These are phyloP conservation scores for Tetragnatha montana DNA, from an alignment of 2,888 invertebrate species.

Conservation along the genomic window DNA sequence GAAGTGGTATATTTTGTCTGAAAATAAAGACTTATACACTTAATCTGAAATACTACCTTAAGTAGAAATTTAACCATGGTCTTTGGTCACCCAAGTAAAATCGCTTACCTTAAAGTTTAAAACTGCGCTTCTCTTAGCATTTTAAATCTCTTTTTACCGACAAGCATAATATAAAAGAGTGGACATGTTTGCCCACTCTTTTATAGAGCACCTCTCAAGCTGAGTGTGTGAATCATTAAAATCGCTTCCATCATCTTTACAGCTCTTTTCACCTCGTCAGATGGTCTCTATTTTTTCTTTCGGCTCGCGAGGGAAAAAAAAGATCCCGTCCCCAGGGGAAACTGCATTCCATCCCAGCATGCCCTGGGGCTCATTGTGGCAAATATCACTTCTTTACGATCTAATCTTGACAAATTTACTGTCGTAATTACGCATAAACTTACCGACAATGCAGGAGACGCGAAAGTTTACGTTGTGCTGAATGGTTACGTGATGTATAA, in stretches of 20 bases:
- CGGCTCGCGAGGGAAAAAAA: neutral
- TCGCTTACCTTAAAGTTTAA: no score
- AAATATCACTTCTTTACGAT: slow-evolving; percentile 1
- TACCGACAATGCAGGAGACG: neutral
- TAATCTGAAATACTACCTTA: no score
- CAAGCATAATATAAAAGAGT: neutral
- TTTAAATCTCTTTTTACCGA: no score
- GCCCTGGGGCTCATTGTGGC: neutral
- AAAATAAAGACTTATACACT: no score
- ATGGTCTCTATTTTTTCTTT: neutral
- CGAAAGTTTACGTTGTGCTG: neutral
- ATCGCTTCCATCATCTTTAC: neutral
- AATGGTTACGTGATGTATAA: neutral
- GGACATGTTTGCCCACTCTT: neutral
- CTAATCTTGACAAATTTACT: slow-evolving; percentile 1
- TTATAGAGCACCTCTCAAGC: neutral
- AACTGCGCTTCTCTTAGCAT: no score
- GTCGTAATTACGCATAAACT: slow-evolving; percentile 1
- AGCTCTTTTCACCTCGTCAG: neutral
- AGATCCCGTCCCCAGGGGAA: neutral
- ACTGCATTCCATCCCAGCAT: neutral
- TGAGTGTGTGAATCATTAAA: neutral
- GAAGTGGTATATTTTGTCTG: no score
- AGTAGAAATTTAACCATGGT: no score
- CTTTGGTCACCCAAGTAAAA: no score